Conservation (phyloP, 1,140 invertebrate genomes). For the Ylistrum balloti region DNA sequence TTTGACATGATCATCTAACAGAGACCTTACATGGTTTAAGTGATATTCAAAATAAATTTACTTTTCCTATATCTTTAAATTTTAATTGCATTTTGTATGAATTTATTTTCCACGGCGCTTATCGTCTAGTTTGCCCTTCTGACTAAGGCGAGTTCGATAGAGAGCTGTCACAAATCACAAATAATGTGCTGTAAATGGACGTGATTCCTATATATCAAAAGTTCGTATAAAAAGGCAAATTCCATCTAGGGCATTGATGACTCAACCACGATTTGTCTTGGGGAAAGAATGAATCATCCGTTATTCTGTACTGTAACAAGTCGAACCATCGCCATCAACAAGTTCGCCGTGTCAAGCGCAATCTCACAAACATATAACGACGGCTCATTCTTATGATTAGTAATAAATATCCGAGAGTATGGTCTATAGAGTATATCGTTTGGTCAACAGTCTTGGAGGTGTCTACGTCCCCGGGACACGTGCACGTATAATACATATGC, state of each 20-base stretch:
- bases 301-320: not conserved
- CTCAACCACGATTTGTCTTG: slow-evolving; percentile 33
- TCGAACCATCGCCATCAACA: not conserved
- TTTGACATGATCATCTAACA: not conserved
- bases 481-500: not conserved
- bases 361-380: not conserved
- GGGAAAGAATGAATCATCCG: slow-evolving; percentile 27
- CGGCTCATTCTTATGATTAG: not conserved
- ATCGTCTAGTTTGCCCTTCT: slow-evolving; percentile 22
- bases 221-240: slow-evolving; percentile 8
- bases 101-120: not conserved
- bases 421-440: not conserved
- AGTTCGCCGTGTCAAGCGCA: not conserved
- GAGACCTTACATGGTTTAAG: not conserved
- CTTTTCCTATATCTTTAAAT: not conserved
- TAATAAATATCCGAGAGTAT: not conserved
- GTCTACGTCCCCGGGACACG: not conserved
- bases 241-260: slow-evolving; percentile 13
- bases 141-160: slow-evolving; percentile 16
- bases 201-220: slow-evolving; percentile 35
- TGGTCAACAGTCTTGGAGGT: not conserved
- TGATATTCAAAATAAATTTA: not conserved
- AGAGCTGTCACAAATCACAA: slow-evolving; percentile 12
- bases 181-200: slow-evolving; percentile 11
- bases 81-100: not conserved